Evolutionary conservation across 2,113 vertebrate genomes (phyloP).

Genomic region (Austrofundulus limnaeus): DNA sequence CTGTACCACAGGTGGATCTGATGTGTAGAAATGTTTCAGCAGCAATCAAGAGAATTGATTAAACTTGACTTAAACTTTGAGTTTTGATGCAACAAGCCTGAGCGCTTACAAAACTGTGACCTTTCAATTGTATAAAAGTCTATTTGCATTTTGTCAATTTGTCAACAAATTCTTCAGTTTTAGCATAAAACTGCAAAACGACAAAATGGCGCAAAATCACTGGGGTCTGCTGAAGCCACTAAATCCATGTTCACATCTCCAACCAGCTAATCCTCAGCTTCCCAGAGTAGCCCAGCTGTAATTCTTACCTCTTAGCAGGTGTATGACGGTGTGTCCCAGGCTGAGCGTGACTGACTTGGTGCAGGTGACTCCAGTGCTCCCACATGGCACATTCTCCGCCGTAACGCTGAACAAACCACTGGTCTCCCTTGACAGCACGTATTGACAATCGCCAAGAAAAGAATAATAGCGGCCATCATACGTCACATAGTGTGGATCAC

Average conservation of each 20-base stretch:
- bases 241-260: background rate
- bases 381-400: constrained; percentile 88
- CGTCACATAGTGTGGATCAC: constrained; percentile 91
- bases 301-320: constrained; percentile 85
- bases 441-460: constrained; percentile 91
- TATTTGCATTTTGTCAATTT: no score
- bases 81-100: no score
- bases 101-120: no score
- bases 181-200: no score
- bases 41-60: no score
- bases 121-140: no score
- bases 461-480: constrained; percentile 87
- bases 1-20: no score
- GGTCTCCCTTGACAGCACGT: constrained; percentile 82
- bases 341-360: constrained; percentile 87
- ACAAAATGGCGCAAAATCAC: no score
- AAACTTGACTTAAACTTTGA: no score
- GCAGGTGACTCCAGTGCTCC: constrained; percentile 86
- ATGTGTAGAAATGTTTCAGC: no score
- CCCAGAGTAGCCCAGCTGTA: background rate
- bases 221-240: no score
- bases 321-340: constrained; percentile 83
- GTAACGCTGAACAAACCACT: constrained; percentile 81
- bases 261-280: background rate
- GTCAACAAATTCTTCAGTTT: no score